phyloP scores from a whole-genome alignment of 2,888 invertebrate genomes.

The Philopedon plagiatum region DNA sequence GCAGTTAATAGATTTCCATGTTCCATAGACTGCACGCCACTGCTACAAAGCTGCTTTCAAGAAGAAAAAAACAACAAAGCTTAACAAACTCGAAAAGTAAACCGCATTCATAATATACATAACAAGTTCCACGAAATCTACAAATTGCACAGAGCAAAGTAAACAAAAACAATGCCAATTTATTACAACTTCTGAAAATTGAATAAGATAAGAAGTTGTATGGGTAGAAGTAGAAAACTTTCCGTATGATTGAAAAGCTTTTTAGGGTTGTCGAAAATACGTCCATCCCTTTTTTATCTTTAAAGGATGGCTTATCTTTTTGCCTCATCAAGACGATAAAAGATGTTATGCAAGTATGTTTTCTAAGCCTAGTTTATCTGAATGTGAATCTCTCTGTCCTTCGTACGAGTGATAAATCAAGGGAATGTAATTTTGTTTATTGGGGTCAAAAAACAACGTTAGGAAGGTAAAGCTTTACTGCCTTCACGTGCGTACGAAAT shows the following conservation, averaged over 20 bases:
- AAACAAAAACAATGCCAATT: not conserved
- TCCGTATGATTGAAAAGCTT: conserved; percentile 10
- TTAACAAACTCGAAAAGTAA: not conserved
- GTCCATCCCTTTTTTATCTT: not conserved
- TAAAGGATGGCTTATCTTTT: conserved; percentile 1
- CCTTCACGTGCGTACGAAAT: no score
- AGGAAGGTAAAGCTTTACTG: no score
- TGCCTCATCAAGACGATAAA: conserved; percentile 8
- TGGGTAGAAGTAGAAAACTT: conserved; percentile 3
- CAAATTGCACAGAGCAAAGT: not conserved
- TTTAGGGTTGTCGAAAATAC: conserved; percentile 8
- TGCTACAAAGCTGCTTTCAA: no score
- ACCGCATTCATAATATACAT: not conserved
- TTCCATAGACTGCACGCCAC: no score
- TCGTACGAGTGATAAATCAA: not conserved
- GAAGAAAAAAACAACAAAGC: no score
- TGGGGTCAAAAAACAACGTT: not conserved
- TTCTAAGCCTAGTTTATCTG: not conserved
- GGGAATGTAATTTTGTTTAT: not conserved
- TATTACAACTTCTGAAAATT: conserved; percentile 5
- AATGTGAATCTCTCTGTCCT: not conserved
- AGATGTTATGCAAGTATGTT: conserved; percentile 9
- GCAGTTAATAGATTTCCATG: no score
- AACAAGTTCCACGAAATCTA: not conserved
- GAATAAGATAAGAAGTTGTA: conserved; percentile 11